Evolutionary conservation across 2,113 vertebrate species (phyloP), one percentile per base, ranked within the genome.

Genomic region (Clupea harengus): DNA sequence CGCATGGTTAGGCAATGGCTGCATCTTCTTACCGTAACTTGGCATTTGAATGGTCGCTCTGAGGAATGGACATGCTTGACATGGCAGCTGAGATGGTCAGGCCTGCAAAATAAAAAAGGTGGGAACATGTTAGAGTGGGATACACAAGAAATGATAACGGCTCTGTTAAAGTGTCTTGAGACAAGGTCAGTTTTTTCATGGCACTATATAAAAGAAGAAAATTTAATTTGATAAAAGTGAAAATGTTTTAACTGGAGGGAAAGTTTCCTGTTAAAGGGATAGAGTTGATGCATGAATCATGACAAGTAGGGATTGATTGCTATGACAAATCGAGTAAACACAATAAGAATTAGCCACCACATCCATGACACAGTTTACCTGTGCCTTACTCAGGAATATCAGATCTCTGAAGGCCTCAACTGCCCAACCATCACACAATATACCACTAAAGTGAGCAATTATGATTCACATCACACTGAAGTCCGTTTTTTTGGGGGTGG

Each of bases 31-130:
- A 97, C 96, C 95, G 97, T 99, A 95, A 99, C 98, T 99, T 99
- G 98, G 96, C 98, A 99, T 97, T 99, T 99, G 94, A 99, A 99
- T 88, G 98, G 98, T 93, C 98, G 97, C 95, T 99, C 98, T 93
- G 98, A 98, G 91, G 98, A 99, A 94, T 99, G 98, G 94, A 99
- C 98, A 87, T 99, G 98, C 95, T 99, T 99, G 94, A 99, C 98
- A 82, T 99, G 98, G 96, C 98, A 99, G 95, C 98, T 99, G 96
- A 99, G 97, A 93, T 99, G 98, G 95, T 99, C 98, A 82, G 98
- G 98, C 94, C 98, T 99, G 92, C 80, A 39, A 89, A 87, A 94
- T 50, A 17, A 89, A 54, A 54, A 90, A 94, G 32, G 28, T 84
- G n/a, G 83, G 45, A 20, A 67, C 60, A 50, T 15, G 80, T 32